phyloP scores from a whole-genome alignment of 2,797 vertebrate species.

The Acanthurus leucopareius region DNA sequence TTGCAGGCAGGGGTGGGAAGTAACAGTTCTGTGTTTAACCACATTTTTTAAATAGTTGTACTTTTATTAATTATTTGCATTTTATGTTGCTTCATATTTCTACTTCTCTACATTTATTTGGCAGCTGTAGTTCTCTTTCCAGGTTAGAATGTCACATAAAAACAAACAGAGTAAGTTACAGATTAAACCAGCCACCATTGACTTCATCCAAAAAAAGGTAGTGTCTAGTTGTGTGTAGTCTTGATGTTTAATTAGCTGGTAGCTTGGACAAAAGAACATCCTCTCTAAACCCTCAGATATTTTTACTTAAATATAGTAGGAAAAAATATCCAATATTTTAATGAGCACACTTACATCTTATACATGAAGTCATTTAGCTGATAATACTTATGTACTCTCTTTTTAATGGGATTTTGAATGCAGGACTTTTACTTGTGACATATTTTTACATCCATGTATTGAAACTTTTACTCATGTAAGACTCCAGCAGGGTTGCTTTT shows the following conservation, averaged over 20 bases:
- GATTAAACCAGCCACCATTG: not conserved
- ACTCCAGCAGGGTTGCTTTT: no score
- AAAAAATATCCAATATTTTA: no score
- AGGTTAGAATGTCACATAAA: not conserved
- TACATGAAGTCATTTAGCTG: not conserved
- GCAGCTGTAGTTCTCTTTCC: not conserved
- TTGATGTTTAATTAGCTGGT: no score
- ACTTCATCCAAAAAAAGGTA: no score
- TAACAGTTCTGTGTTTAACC: not conserved
- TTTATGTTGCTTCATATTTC: not conserved
- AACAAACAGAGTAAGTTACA: not conserved
- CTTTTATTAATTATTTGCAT: no score
- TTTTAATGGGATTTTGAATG: not conserved
- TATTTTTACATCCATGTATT: not conserved
- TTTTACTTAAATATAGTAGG: no score
- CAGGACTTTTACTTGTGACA: not conserved
- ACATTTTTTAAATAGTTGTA: not conserved
- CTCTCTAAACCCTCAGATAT: no score
- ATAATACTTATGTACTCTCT: not conserved
- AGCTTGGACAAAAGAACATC: no score
- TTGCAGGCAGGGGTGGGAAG: not conserved
- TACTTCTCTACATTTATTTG: not conserved
- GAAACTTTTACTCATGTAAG: not conserved
- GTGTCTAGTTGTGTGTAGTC: no score
- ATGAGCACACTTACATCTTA: not conserved